These are phyloP conservation scores for Rhopalosiphum nymphaeae DNA, from an alignment of 2,888 invertebrate species.

Conservation along the genomic window DNA sequence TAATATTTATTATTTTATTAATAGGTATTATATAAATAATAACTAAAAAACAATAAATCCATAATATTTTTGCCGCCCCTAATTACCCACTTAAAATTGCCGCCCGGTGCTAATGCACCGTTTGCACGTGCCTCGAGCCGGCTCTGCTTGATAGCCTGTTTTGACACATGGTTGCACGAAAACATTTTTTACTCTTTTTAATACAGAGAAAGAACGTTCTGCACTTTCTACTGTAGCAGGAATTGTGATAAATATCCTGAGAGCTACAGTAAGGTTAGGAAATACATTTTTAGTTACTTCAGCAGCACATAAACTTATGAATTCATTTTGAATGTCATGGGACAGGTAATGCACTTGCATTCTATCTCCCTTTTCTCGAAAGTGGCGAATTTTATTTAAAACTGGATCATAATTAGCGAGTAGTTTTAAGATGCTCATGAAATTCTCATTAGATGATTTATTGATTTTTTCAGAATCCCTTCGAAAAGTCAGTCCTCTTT, in stretches of 20 bases:
- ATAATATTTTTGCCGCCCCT: too few relatives aligned
- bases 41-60: background rate
- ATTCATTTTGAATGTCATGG: slow-evolving; percentile 66
- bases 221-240: too few relatives aligned
- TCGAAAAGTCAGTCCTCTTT: slow-evolving; percentile 65
- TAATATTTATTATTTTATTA: background rate
- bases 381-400: slow-evolving; percentile 46
- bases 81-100: too few relatives aligned
- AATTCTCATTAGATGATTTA: slow-evolving; percentile 50
- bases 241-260: too few relatives aligned
- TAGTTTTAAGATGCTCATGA: slow-evolving; percentile 65
- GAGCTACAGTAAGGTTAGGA: background rate
- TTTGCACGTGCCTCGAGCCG: slow-evolving; percentile 7
- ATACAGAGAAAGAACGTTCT: background rate
- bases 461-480: slow-evolving; percentile 59
- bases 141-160: background rate
- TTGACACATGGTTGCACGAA: slow-evolving; percentile 5
- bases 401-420: slow-evolving; percentile 66
- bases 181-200: too few relatives aligned
- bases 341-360: too few relatives aligned
- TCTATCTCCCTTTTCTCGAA: background rate
- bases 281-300: background rate
- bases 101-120: background rate
- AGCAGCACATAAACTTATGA: slow-evolving; percentile 63
- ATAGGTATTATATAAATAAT: slow-evolving; percentile 9